These are phyloP conservation scores for Anaspis maculata DNA, from an alignment of 2,888 invertebrate species.

Conservation along the genomic window DNA sequence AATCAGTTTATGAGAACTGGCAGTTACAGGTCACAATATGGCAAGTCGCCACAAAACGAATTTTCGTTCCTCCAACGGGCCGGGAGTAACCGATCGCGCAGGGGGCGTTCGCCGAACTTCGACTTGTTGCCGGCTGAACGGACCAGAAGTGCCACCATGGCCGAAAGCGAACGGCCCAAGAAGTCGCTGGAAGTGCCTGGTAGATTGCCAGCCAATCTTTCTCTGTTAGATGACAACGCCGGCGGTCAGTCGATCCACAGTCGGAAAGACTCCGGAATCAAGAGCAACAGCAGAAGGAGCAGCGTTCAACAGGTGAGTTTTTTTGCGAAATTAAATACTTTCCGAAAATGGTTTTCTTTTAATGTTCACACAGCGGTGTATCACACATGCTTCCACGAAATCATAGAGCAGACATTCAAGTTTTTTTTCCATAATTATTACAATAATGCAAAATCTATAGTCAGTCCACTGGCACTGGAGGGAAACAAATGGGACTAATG, in stretches of 20 bases:
- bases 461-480: too few relatives aligned
- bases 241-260: slow-evolving; percentile 73
- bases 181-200: slow-evolving; percentile 41
- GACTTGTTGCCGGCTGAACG: slow-evolving; percentile 32
- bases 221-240: slow-evolving; percentile 52
- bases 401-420: too few relatives aligned
- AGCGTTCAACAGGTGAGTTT: slow-evolving; percentile 71
- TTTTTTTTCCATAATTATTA: too few relatives aligned
- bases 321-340: too few relatives aligned
- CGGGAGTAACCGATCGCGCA: slow-evolving; percentile 43
- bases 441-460: too few relatives aligned
- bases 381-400: too few relatives aligned
- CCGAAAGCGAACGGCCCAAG: slow-evolving; percentile 41
- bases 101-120: slow-evolving; percentile 40
- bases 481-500: too few relatives aligned
- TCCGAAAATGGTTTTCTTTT: neutral
- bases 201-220: slow-evolving; percentile 30
- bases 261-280: slow-evolving; percentile 80
- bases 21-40: slow-evolving; percentile 63
- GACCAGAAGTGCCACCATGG: slow-evolving; percentile 35
- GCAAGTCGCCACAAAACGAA: slow-evolving; percentile 48
- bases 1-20: slow-evolving; percentile 62
- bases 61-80: slow-evolving; percentile 38
- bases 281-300: slow-evolving; percentile 75
- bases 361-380: too few relatives aligned